These are phyloP conservation scores for Gorsachius goisagi DNA, from an alignment of 2,113 vertebrate genomes.

Conservation along the genomic window DNA sequence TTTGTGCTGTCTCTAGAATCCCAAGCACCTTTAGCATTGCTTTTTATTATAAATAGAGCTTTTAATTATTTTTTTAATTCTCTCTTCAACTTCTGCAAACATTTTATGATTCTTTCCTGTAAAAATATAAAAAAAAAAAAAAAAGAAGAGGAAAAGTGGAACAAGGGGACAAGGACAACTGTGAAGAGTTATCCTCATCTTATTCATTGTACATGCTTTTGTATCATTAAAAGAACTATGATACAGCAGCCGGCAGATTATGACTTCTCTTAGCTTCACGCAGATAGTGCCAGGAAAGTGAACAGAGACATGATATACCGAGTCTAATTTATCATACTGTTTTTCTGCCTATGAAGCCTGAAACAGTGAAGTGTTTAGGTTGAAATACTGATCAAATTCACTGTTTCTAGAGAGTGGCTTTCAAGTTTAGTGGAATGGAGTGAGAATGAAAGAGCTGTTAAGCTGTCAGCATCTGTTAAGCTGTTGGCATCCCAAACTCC, in stretches of 20 bases:
- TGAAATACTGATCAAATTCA: constrained; percentile 31
- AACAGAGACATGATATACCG: background rate
- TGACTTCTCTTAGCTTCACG: constrained; percentile 23
- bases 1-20: background rate
- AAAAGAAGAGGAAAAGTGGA: background rate
- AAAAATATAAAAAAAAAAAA: background rate
- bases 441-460: constrained; percentile 26
- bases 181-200: background rate
- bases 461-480: constrained; percentile 12
- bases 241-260: background rate
- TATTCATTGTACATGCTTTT: background rate
- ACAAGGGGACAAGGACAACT: background rate
- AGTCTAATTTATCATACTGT: background rate
- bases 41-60: background rate
- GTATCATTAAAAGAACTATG: background rate
- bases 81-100: background rate
- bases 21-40: background rate
- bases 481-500: background rate
- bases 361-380: constrained; percentile 3
- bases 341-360: background rate
- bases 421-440: background rate
- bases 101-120: background rate
- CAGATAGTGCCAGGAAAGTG: constrained; percentile 10
- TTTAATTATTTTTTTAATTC: background rate
- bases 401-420: background rate